phyloP scores from a whole-genome alignment of 2,113 vertebrate genomes.

The Gobio gobio region DNA sequence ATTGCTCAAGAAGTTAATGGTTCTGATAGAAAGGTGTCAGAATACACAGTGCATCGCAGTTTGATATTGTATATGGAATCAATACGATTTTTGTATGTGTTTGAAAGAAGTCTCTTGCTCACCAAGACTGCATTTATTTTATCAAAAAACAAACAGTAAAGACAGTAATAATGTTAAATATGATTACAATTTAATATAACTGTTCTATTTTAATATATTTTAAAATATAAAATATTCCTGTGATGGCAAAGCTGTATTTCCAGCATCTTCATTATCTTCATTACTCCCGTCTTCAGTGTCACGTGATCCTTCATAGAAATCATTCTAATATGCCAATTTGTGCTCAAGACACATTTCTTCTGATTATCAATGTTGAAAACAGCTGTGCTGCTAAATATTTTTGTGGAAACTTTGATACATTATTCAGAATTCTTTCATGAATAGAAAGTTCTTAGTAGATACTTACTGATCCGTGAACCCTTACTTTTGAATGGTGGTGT shows the following conservation, averaged over 20 bases:
- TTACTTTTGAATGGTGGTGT: not conserved
- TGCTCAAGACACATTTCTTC: too few relatives aligned
- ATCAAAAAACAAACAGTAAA: not conserved
- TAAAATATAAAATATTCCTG: too few relatives aligned
- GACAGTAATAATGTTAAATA: not conserved
- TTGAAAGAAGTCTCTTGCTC: not conserved
- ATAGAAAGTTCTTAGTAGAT: not conserved
- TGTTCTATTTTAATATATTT: not conserved
- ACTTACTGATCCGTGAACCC: not conserved
- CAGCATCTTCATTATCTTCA: too few relatives aligned
- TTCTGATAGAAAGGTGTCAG: too few relatives aligned
- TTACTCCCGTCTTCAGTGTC: not conserved
- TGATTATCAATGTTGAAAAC: too few relatives aligned
- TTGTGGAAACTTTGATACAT: too few relatives aligned
- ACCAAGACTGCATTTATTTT: not conserved
- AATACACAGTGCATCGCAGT: too few relatives aligned
- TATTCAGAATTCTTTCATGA: too few relatives aligned
- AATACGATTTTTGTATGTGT: not conserved
- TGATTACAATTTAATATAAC: not conserved
- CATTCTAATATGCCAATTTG: too few relatives aligned
- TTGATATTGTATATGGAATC: not conserved
- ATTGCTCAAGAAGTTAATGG: too few relatives aligned
- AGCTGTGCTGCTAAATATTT: too few relatives aligned
- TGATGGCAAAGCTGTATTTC: not conserved
- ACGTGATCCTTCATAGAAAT: too few relatives aligned